These are phyloP conservation scores for Limanda limanda DNA, from an alignment of 2,113 vertebrate genomes.

Conservation along the genomic window DNA sequence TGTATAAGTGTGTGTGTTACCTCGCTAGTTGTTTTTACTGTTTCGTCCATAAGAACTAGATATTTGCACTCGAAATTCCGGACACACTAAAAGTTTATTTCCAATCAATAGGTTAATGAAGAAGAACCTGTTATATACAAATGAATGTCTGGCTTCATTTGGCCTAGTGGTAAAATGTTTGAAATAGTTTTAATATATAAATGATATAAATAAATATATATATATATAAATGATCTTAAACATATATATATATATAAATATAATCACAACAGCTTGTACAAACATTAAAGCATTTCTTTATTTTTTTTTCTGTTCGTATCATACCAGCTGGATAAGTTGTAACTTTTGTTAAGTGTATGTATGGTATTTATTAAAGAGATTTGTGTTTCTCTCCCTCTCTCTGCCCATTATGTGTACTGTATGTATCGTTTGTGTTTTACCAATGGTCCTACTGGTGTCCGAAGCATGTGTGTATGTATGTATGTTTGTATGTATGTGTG, in stretches of 20 bases:
- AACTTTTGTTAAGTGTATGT: conserved; percentile 91
- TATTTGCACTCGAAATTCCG: conserved; percentile 83
- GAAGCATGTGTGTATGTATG: conserved; percentile 43
- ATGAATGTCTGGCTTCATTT: conserved; percentile 97
- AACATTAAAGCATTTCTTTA: conserved; percentile 94
- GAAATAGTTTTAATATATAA: conserved; percentile 89
- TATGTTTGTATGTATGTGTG: conserved; percentile 32
- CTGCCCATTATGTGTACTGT: conserved; percentile 84
- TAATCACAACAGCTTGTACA: conserved; percentile 93
- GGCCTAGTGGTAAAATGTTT: conserved; percentile 91
- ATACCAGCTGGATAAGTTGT: conserved; percentile 90
- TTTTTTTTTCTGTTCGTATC: conserved; percentile 91
- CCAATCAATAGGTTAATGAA: conserved; percentile 79
- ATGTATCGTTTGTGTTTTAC: conserved; percentile 70
- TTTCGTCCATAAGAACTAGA: conserved; percentile 80
- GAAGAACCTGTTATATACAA: conserved; percentile 87
- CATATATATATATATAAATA: conserved; percentile 71
- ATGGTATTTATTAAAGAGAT: conserved; percentile 93
- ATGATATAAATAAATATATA: conserved; percentile 81
- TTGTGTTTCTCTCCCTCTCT: conserved; percentile 88
- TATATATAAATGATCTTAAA: conserved; percentile 20
- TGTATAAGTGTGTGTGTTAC: conserved; percentile 73
- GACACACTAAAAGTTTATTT: conserved; percentile 82
- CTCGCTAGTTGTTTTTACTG: conserved; percentile 76
- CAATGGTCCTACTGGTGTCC: conserved; percentile 55